These are phyloP conservation scores for Junonia oenone DNA, from an alignment of 2,888 invertebrate genomes.

Conservation along the genomic window DNA sequence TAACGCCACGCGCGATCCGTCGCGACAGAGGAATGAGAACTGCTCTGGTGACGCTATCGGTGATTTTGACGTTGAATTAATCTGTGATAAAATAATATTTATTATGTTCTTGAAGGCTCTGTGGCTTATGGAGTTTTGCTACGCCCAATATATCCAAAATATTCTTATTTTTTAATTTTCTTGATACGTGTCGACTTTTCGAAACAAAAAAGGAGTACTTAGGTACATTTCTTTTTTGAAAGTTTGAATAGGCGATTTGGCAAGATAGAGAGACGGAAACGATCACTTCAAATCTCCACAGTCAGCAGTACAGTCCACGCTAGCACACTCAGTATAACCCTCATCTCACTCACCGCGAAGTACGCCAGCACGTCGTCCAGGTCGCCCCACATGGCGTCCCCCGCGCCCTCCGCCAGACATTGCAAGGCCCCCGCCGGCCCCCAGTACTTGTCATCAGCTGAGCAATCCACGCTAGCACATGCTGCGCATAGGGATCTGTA, in stretches of 20 bases:
- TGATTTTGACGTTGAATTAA: constrained; percentile 24
- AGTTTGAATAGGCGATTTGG: no score
- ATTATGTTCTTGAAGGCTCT: no score
- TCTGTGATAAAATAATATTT: no score
- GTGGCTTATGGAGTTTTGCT: no score
- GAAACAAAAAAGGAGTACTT: no score
- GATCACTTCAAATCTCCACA: no score
- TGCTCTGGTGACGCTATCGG: constrained; percentile 15
- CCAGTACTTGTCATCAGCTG: constrained; percentile 86
- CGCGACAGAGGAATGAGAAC: constrained; percentile 88
- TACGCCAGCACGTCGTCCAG: constrained; percentile 83
- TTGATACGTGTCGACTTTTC: no score
- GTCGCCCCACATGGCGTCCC: constrained; percentile 91
- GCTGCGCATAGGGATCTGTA: constrained; percentile 87
- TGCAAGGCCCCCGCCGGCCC: constrained; percentile 89
- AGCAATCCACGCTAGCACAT: constrained; percentile 82
- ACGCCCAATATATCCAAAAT: neutral
- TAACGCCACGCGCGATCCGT: constrained; percentile 83
- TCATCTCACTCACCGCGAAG: constrained; percentile 76
- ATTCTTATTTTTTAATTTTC: no score
- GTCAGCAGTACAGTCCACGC: no score
- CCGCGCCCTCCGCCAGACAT: constrained; percentile 88
- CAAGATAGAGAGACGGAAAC: no score
- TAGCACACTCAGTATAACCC: no score
- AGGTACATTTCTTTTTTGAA: no score